A percentile compares a stretch with the other conserved stretches of the same genome.
These are phyloP conservation scores for Terrapene triunguis DNA, from an alignment of 2,113 vertebrate genomes.

Conservation along the genomic window DNA sequence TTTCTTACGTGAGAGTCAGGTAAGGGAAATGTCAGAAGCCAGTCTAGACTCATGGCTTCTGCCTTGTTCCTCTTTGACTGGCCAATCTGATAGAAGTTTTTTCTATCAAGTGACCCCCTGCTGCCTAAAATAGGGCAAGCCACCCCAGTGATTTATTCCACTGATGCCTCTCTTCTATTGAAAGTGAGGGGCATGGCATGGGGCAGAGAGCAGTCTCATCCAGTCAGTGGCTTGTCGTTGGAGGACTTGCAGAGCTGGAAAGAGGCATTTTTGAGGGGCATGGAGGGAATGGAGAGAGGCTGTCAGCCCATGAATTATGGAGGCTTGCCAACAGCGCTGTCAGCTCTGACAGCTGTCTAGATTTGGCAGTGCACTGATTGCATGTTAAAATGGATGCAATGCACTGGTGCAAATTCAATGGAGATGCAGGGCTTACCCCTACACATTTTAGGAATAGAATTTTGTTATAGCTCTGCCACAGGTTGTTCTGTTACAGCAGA, in stretches of 20 bases:
- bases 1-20: not conserved
- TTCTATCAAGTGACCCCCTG: not conserved
- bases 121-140: not conserved
- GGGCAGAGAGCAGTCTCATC: not conserved
- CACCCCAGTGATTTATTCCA: not conserved
- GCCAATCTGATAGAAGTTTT: not conserved
- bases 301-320: not conserved
- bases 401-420: no score
- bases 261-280: not conserved
- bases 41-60: not conserved
- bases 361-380: not conserved
- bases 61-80: not conserved
- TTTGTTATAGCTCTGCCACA: not conserved
- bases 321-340: not conserved
- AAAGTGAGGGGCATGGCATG: not conserved
- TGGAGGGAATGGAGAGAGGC: not conserved
- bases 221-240: not conserved
- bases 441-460: not conserved
- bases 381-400: not conserved
- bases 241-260: not conserved
- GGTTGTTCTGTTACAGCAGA: not conserved
- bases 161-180: not conserved
- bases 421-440: not conserved
- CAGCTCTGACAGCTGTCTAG: not conserved
- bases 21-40: not conserved